Base-by-base conservation (phyloP, 2,888 invertebrate genomes). In the Eupithecia insigniata region DNA sequence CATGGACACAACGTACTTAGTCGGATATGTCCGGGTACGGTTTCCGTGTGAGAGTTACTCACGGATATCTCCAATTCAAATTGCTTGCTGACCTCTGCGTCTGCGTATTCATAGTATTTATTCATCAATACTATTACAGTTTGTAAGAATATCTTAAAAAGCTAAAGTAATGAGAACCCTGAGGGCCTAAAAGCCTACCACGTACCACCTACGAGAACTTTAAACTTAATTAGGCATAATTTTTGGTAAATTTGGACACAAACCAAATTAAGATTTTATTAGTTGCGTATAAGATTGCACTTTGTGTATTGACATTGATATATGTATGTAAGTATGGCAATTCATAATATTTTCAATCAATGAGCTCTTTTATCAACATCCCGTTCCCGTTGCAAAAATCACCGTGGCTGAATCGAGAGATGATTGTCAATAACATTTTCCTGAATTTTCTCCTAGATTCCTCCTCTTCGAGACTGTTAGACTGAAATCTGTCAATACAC, bases 311-410 rank as follows among this genome's bases (percentile, higher is more conserved):
- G 55, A 55, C 55, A 55, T 55, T 55, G 55, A 55, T 55, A 55
- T 51, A 55, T 51, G 51, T 46, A 26, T 26, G 12, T 51, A 55
- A 22, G 51, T 46, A 26, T 26, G 12, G 26, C 55, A 4, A 26
- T 55, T 26, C 55, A 55, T 55, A 55, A 55, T 26, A 55, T 55
- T 55, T 55, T 55, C 55, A 55, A 26, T 22, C 55, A 55, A 5
- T 55, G 55, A 55, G 55, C 55, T 14, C 26, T 55, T 39, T 55
- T 26, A 55, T 22, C 22, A 72, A 39, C 71, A 67, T 71, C 67
- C 51, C 71, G 60, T 72, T 71, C 61, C 66, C 61, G 26, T 68
- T 43, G 65, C 58, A 39, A 67, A 71, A 55, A 26, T 55, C 51
- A 7, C 22, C 51, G 51, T 14, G 22, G 26, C 12, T 14, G 14